These are phyloP conservation scores for Thysanoteuthis rhombus DNA, from an alignment of 2,888 invertebrate species.

Conservation along the genomic window DNA sequence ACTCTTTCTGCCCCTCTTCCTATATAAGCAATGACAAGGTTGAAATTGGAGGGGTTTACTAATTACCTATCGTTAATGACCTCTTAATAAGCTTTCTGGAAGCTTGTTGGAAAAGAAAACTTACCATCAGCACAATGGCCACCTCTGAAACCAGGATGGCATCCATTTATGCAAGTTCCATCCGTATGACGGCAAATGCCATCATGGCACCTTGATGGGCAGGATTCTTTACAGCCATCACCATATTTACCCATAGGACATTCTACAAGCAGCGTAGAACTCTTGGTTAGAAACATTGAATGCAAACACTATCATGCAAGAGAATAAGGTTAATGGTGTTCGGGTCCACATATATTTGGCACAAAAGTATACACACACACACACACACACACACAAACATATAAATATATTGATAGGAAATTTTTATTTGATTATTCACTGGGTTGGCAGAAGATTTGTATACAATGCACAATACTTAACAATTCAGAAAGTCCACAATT, in stretches of 20 bases:
- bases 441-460: too few species aligned
- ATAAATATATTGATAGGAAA: too few species aligned
- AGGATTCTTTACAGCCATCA: neutral
- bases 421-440: too few species aligned
- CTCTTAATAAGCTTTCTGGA: neutral
- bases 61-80: too few species aligned
- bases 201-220: neutral
- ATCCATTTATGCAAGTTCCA: constrained; percentile 22
- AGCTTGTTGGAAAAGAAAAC: neutral
- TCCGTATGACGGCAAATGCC: neutral
- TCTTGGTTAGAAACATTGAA: neutral
- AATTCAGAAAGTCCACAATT: too few species aligned
- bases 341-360: neutral
- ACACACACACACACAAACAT: too few species aligned
- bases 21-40: too few species aligned
- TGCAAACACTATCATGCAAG: neutral
- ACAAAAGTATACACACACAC: neutral
- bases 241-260: neutral
- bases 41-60: too few species aligned
- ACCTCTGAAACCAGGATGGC: constrained; percentile 13
- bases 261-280: constrained; percentile 1
- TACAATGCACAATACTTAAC: too few species aligned
- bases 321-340: neutral
- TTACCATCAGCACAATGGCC: constrained; percentile 1
- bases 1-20: too few species aligned